phyloP scores from a whole-genome alignment of 2,113 vertebrate genomes.

The Acrocephalus arundinaceus region DNA sequence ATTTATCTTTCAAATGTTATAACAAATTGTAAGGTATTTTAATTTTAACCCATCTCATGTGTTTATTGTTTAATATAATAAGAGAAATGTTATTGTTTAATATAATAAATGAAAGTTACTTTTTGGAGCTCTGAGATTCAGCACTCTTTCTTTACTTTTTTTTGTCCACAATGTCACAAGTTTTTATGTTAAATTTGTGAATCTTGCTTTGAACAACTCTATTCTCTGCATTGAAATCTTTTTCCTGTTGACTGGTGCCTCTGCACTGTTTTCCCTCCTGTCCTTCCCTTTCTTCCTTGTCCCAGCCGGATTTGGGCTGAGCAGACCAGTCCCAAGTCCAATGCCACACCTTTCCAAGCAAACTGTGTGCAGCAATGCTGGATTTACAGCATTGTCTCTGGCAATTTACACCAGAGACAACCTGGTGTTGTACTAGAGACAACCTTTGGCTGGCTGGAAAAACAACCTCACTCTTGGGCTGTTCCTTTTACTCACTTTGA shows the following conservation, averaged over 20 bases:
- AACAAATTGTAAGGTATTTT: constrained; percentile 67
- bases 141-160: neutral
- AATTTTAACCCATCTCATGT: constrained; percentile 76
- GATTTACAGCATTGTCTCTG: neutral
- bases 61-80: constrained; percentile 82
- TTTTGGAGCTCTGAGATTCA: constrained; percentile 49
- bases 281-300: neutral
- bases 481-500: neutral
- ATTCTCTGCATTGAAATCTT: neutral
- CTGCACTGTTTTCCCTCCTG: neutral
- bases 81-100: constrained; percentile 79
- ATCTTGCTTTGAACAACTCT: neutral
- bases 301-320: neutral
- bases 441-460: neutral
- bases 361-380: neutral
- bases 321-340: neutral
- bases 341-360: neutral
- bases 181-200: neutral
- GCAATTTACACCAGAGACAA: neutral
- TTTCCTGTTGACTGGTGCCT: neutral
- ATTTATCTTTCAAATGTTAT: constrained; percentile 73
- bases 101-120: constrained; percentile 69
- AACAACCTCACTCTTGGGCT: neutral
- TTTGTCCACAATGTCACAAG: neutral
- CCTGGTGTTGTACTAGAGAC: neutral